A percentile compares a stretch with the other conserved stretches of the same genome.
These are phyloP conservation scores for Cheilosia soror DNA, from an alignment of 2,888 invertebrate species.

Conservation along the genomic window DNA sequence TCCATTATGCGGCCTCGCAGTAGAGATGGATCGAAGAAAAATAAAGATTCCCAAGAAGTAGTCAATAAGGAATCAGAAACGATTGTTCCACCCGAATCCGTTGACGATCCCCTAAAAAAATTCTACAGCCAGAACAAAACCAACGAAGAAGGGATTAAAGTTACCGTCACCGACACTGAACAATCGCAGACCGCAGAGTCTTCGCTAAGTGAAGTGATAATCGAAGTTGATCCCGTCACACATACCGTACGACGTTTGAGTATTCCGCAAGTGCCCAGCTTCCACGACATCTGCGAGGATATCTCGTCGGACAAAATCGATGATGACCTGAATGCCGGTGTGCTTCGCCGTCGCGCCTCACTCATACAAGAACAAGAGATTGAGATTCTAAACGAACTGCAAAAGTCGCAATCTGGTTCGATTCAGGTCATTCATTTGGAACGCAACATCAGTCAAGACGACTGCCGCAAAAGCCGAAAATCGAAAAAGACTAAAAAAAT, in stretches of 20 bases:
- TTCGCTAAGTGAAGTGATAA: constrained; percentile 77
- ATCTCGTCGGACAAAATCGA: constrained; percentile 85
- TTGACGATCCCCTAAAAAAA: constrained; percentile 78
- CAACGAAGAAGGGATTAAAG: constrained; percentile 49
- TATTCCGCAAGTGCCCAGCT: constrained; percentile 84
- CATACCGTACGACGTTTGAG: constrained; percentile 81
- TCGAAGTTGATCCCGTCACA: constrained; percentile 81
- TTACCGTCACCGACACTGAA: constrained; percentile 75
- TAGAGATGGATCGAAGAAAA: constrained; percentile 77
- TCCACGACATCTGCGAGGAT: constrained; percentile 85
- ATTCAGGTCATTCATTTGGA: constrained; percentile 82
- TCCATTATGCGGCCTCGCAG: constrained; percentile 86
- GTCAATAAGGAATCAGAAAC: constrained; percentile 77
- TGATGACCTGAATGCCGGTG: constrained; percentile 85
- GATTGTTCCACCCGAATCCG: constrained; percentile 84
- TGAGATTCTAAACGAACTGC: constrained; percentile 81
- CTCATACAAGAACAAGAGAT: constrained; percentile 85
- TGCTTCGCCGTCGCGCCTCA: constrained; percentile 83
- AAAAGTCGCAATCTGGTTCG: constrained; percentile 81
- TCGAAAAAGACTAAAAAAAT: constrained; percentile 81
- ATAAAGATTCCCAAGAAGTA: constrained; percentile 74
- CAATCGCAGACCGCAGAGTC: constrained; percentile 61
- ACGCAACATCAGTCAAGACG: constrained; percentile 80
- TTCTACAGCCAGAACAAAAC: constrained; percentile 79
- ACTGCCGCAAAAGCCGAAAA: constrained; percentile 77